phyloP scores from a whole-genome alignment of 2,888 invertebrate genomes.

The Lasioglossum lativentre region DNA sequence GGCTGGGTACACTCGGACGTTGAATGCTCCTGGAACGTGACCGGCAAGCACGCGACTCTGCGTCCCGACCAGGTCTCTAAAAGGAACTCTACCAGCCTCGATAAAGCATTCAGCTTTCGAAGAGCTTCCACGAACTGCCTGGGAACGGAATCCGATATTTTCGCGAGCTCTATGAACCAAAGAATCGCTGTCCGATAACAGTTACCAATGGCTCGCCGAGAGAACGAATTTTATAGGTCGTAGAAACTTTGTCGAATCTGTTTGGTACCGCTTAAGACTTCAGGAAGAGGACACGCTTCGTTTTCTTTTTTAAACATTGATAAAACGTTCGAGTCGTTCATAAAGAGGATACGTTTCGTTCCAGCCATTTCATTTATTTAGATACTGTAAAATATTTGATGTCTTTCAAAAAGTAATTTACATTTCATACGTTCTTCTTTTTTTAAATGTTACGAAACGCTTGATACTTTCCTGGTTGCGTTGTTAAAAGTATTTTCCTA shows the following conservation, averaged over 20 bases:
- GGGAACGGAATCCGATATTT: constrained; percentile 5
- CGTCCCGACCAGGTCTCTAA: constrained; percentile 21
- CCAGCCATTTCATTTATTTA: not conserved
- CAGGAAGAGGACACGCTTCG: not conserved
- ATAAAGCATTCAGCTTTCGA: not conserved
- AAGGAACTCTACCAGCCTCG: not conserved
- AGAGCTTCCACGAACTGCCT: not conserved
- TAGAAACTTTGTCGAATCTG: not conserved
- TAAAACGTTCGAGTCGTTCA: not conserved
- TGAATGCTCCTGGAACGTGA: constrained; percentile 40
- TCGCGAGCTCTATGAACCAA: not conserved
- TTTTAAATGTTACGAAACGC: too few species aligned
- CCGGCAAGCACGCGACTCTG: constrained; percentile 20
- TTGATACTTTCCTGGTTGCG: too few species aligned
- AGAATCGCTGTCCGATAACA: not conserved
- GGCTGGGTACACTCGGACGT: constrained; percentile 27
- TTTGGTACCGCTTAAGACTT: not conserved
- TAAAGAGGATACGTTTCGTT: not conserved
- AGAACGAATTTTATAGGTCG: not conserved
- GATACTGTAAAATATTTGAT: not conserved
- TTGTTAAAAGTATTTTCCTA: too few species aligned
- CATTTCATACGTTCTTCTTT: too few species aligned
- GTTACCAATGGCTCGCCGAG: not conserved
- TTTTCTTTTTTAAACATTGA: not conserved
- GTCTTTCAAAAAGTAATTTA: not conserved